Evolutionary conservation across 2,797 vertebrate genomes (phyloP).

Genomic region (Ptychadena robeensis): DNA sequence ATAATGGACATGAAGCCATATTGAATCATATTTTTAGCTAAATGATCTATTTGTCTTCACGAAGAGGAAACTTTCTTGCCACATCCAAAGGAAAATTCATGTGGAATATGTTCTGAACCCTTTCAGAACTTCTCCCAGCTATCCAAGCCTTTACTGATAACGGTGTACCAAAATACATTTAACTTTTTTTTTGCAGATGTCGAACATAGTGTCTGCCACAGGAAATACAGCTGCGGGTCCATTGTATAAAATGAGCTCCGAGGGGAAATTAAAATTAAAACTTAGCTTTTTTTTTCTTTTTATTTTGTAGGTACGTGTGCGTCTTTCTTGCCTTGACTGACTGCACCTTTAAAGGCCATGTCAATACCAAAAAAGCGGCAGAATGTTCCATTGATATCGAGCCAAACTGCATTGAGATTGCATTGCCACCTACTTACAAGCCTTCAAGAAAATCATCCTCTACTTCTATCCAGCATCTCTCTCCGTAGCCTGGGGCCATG

Average conservation of each 20-base stretch:
- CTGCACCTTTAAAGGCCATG: conserved; percentile 34
- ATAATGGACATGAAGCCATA: no score
- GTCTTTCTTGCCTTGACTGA: conserved; percentile 15
- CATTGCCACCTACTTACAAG: conserved; percentile 27
- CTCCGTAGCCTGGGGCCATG: conserved; percentile 45
- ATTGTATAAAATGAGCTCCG: conserved; percentile 34
- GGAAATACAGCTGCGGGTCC: conserved; percentile 22
- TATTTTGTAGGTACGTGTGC: not conserved
- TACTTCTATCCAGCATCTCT: conserved; percentile 37
- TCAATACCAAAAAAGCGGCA: conserved; percentile 5
- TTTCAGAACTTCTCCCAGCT: no score
- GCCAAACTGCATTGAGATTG: conserved; percentile 44
- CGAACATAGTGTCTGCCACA: conserved; percentile 50
- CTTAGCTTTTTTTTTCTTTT: conserved; percentile 26
- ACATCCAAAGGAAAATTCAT: no score
- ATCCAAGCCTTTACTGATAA: not conserved
- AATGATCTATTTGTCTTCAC: no score
- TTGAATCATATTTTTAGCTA: no score
- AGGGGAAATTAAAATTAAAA: conserved; percentile 53
- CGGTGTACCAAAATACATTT: conserved; percentile 8
- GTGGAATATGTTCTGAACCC: no score
- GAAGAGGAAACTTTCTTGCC: no score
- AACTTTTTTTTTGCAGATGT: conserved; percentile 30
- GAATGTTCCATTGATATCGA: conserved; percentile 38
- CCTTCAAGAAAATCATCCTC: conserved; percentile 37